Evolutionary conservation across 2,888 invertebrate species (phyloP).

Genomic region (Rotaria magnacalcarata): DNA sequence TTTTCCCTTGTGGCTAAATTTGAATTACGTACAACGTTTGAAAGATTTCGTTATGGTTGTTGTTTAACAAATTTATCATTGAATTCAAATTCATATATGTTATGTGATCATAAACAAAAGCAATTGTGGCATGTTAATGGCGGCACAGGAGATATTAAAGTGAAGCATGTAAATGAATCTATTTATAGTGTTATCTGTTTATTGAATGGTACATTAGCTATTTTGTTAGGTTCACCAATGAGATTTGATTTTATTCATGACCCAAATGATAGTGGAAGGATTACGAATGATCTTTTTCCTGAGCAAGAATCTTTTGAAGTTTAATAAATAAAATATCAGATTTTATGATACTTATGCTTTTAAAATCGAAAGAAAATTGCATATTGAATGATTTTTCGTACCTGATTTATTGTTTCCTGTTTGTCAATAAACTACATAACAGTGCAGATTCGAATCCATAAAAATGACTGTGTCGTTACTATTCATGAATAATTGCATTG

Average conservation of each 20-base stretch:
- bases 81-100: not conserved
- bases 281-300: not conserved
- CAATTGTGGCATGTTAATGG: slow-evolving; percentile 28
- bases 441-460: not conserved
- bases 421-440: not conserved
- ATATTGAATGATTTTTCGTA: not conserved
- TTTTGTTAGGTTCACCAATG: not conserved
- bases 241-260: slow-evolving; percentile 35
- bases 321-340: not conserved
- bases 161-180: not conserved
- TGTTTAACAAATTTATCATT: slow-evolving; percentile 1
- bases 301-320: slow-evolving; percentile 31
- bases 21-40: not conserved
- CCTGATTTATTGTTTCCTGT: not conserved
- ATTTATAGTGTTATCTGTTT: slow-evolving; percentile 4
- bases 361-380: not conserved
- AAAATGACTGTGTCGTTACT: too few species aligned
- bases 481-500: not conserved
- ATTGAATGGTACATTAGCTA: not conserved
- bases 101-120: slow-evolving; percentile 14
- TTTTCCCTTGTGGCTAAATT: not conserved
- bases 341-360: not conserved
- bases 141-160: slow-evolving; percentile 1
- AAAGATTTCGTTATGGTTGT: slow-evolving; percentile 12
- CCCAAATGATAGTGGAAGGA: not conserved